A percentile compares a stretch with the other conserved stretches of the same genome.
Evolutionary conservation across 2,797 vertebrate genomes (phyloP).

Genomic region (Bradypus variegatus): DNA sequence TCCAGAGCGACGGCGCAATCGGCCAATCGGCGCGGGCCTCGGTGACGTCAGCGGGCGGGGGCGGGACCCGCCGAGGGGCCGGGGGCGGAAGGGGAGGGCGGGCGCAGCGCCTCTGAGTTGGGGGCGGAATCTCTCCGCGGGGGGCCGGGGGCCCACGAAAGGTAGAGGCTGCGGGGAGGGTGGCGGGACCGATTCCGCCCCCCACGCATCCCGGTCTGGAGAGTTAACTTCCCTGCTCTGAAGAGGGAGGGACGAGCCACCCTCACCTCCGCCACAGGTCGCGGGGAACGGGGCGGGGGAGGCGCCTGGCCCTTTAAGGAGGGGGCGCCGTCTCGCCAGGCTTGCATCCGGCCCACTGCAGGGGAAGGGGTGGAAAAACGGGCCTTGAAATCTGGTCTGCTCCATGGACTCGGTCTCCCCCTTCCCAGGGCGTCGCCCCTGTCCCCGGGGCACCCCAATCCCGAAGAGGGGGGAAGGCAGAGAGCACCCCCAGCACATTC

Average conservation of each 20-base stretch:
- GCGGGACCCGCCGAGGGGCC: not conserved
- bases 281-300: not conserved
- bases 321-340: not conserved
- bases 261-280: no score
- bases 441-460: no score
- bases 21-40: constrained; percentile 71
- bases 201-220: not conserved
- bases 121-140: not conserved
- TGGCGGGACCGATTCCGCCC: not conserved
- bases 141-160: no score
- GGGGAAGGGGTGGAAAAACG: constrained; percentile 21
- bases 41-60: constrained; percentile 46
- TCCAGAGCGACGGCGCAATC: constrained; percentile 70
- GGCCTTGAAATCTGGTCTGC: not conserved
- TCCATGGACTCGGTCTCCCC: not conserved
- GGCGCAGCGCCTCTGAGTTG: not conserved
- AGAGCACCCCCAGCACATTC: not conserved
- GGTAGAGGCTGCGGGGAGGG: not conserved
- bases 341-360: constrained; percentile 40
- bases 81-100: constrained; percentile 55
- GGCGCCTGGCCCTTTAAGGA: constrained; percentile 28
- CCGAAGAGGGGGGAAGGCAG: not conserved
- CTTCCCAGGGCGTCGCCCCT: not conserved
- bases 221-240: constrained; percentile 3
- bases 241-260: not conserved